These are phyloP conservation scores for Cepphus grylle DNA, from an alignment of 2,113 vertebrate genomes.

Conservation along the genomic window DNA sequence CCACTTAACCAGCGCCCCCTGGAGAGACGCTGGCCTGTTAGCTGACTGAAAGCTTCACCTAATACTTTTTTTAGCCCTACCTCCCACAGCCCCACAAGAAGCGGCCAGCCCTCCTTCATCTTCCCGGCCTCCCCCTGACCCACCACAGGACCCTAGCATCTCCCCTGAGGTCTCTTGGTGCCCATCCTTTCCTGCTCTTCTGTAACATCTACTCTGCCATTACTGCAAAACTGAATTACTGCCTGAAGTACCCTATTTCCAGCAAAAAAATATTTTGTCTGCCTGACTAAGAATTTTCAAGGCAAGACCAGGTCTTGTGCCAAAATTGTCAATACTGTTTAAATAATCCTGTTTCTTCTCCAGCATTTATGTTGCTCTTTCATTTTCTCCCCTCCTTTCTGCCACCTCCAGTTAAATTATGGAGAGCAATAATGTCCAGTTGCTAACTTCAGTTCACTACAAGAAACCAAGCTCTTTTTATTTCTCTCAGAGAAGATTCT, in stretches of 20 bases:
- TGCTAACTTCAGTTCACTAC: not conserved
- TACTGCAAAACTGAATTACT: not conserved
- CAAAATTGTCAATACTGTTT: not conserved
- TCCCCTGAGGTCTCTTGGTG: not conserved
- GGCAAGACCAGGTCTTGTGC: not conserved
- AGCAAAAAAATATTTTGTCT: not conserved
- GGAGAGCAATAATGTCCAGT: not conserved
- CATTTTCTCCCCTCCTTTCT: not conserved
- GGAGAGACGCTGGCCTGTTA: not conserved
- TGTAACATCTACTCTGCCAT: not conserved
- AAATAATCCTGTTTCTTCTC: not conserved
- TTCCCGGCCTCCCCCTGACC: not conserved
- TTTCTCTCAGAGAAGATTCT: not conserved
- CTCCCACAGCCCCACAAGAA: not conserved
- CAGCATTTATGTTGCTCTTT: not conserved
- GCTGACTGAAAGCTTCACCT: not conserved
- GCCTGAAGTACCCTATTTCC: not conserved
- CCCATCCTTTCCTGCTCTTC: not conserved
- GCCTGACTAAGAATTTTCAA: not conserved
- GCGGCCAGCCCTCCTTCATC: not conserved
- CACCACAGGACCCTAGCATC: not conserved
- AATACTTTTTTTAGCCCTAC: not conserved
- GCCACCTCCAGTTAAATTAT: not conserved
- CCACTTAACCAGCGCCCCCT: not conserved
- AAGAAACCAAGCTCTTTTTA: not conserved